Percentiles rank a stretch among this genome's conserved stretches.
Conservation (phyloP, 2,888 invertebrate genomes). For the Actias luna region DNA sequence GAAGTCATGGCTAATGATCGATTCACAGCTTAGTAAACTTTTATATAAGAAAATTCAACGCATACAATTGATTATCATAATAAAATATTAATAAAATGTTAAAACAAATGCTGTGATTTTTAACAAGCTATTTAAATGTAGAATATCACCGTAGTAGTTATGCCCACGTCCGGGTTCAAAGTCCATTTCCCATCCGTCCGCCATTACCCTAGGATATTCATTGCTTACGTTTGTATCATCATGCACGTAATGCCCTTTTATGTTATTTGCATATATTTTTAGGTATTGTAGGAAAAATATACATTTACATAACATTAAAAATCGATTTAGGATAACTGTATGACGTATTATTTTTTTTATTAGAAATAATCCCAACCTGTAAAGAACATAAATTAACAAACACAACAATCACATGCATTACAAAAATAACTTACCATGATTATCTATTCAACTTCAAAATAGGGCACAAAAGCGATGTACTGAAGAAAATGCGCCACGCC, state of each 20-base stretch:
- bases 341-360: neutral
- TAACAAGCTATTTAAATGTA: neutral
- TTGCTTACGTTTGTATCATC: neutral
- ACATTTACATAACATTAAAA: too few relatives aligned
- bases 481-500: constrained; percentile 57
- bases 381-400: neutral
- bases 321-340: too few relatives aligned
- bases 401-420: constrained; percentile 6
- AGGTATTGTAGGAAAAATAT: too few relatives aligned
- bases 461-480: constrained; percentile 40
- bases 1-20: too few relatives aligned
- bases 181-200: constrained; percentile 6
- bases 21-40: too few relatives aligned
- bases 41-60: too few relatives aligned
- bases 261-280: too few relatives aligned
- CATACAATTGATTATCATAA: neutral
- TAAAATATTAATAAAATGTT: neutral
- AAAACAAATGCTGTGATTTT: neutral
- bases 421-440: constrained; percentile 64
- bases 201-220: neutral
- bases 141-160: neutral
- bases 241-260: neutral
- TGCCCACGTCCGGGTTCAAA: neutral
- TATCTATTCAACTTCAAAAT: constrained; percentile 42
- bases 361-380: neutral